Evolutionary conservation across 2,888 invertebrate species (phyloP).

Genomic region (Nyleta sp.): DNA sequence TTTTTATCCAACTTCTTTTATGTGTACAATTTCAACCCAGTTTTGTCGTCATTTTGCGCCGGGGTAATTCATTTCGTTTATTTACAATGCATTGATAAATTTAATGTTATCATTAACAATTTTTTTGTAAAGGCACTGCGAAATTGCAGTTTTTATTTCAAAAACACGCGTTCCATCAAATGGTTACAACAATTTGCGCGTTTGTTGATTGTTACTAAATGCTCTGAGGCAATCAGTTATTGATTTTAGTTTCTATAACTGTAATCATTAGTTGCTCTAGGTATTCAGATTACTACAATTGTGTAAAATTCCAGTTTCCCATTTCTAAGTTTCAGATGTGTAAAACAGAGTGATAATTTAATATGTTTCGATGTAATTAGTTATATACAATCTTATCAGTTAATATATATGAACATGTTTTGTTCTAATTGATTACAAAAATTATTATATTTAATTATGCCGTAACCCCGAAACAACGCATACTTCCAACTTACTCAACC

Average conservation of each 20-base stretch:
- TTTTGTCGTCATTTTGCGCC: neutral
- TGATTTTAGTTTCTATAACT: conserved; percentile 23
- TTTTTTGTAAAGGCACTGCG: neutral
- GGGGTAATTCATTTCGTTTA: neutral
- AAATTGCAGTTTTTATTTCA: neutral
- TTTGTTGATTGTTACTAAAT: conserved; percentile 1
- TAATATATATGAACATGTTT: too few relatives aligned
- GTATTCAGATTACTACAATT: neutral
- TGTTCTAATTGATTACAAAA: too few relatives aligned
- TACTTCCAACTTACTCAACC: too few relatives aligned
- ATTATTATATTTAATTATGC: too few relatives aligned
- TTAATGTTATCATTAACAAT: neutral
- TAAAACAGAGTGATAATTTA: too few relatives aligned
- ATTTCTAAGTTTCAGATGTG: too few relatives aligned
- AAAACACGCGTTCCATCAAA: neutral
- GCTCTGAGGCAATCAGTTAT: conserved; percentile 6
- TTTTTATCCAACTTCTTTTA: too few relatives aligned
- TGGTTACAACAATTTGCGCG: neutral
- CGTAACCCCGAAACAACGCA: too few relatives aligned
- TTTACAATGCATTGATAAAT: neutral
- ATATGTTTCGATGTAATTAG: too few relatives aligned
- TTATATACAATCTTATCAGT: too few relatives aligned
- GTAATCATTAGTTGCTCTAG: neutral
- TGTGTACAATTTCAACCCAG: conserved; percentile 7
- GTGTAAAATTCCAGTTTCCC: neutral